Conservation (phyloP, 2,113 vertebrate genomes). For the Strix aluco region DNA sequence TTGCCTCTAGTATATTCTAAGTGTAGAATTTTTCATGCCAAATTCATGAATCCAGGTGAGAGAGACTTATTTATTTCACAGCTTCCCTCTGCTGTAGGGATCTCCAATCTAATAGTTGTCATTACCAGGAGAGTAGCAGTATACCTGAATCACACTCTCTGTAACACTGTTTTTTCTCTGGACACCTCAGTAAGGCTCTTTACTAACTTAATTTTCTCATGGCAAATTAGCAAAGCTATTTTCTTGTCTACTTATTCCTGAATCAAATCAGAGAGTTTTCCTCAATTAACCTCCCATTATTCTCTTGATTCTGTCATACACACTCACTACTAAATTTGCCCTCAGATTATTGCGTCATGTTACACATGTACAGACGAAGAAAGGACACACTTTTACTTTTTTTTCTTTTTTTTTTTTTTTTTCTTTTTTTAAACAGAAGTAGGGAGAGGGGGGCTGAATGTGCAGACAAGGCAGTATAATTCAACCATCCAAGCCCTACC, state of each 20-base stretch:
- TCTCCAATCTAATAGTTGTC: neutral
- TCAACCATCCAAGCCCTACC: slow-evolving; percentile 83
- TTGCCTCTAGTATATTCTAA: slow-evolving; percentile 17
- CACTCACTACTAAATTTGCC: slow-evolving; percentile 82
- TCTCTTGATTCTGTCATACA: slow-evolving; percentile 76
- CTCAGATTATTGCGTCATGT: slow-evolving; percentile 86
- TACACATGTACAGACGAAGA: slow-evolving; percentile 82
- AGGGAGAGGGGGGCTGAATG: slow-evolving; percentile 78
- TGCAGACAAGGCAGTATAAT: slow-evolving; percentile 81
- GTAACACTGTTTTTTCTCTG: neutral
- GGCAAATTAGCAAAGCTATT: slow-evolving; percentile 73
- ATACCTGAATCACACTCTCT: slow-evolving; percentile 21
- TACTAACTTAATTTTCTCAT: slow-evolving; percentile 60
- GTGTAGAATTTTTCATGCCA: slow-evolving; percentile 35
- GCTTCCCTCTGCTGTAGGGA: neutral
- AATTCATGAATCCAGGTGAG: neutral
- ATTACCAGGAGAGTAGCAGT: slow-evolving; percentile 40
- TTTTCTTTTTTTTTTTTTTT: slow-evolving; percentile 6
- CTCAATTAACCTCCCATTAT: slow-evolving; percentile 61
- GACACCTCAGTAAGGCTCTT: slow-evolving; percentile 69
- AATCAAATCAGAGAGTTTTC: slow-evolving; percentile 62
- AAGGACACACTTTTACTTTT: slow-evolving; percentile 72
- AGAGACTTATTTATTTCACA: slow-evolving; percentile 6
- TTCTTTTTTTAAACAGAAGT: slow-evolving; percentile 71
- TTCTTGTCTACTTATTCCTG: slow-evolving; percentile 65